Evolutionary conservation across 30 jellyfish, hydroid and myxozoan species (phyloP).

Genomic region (Rhopilema esculentum): DNA sequence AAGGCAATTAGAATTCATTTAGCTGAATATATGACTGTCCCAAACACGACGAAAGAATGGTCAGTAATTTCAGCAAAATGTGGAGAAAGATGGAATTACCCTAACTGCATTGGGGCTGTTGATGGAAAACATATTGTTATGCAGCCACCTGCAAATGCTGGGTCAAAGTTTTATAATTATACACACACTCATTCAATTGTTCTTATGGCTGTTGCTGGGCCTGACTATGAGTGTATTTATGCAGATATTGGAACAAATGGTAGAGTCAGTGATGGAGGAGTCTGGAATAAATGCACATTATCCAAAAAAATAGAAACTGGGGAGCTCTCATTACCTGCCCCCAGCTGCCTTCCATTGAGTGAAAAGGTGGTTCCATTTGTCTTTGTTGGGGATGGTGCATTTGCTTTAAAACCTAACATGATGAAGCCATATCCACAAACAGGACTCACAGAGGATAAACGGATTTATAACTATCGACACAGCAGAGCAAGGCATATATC

Average conservation of each 20-base stretch:
- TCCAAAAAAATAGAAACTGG: conserved; percentile 13
- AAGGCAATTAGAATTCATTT: conserved; percentile 1
- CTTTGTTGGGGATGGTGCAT: conserved; percentile 30
- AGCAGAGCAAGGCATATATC: conserved; percentile 14
- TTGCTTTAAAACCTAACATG: conserved; percentile 16
- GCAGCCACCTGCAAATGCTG: conserved; percentile 46
- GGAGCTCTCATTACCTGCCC: conserved; percentile 27
- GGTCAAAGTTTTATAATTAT: conserved; percentile 38
- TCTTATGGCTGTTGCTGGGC: conserved; percentile 70
- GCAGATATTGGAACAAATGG: conserved; percentile 70
- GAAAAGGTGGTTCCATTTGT: conserved; percentile 15
- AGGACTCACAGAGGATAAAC: conserved; percentile 19
- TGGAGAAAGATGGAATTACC: conserved; percentile 27
- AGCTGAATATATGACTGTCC: conserved; percentile 6
- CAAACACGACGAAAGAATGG: conserved; percentile 1
- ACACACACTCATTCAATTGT: conserved; percentile 57
- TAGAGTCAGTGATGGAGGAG: conserved; percentile 62
- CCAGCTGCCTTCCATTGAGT: conserved; percentile 12
- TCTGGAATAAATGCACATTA: conserved; percentile 25
- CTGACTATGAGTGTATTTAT: conserved; percentile 60
- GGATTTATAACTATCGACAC: conserved; percentile 10
- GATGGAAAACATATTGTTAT: conserved; percentile 43
- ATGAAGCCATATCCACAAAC: conserved; percentile 49
- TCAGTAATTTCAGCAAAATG: conserved; percentile 5
- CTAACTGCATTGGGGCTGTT: conserved; percentile 40